Evolutionary conservation across 2,113 vertebrate species (phyloP).

Genomic region (Poeciliopsis prolifica): DNA sequence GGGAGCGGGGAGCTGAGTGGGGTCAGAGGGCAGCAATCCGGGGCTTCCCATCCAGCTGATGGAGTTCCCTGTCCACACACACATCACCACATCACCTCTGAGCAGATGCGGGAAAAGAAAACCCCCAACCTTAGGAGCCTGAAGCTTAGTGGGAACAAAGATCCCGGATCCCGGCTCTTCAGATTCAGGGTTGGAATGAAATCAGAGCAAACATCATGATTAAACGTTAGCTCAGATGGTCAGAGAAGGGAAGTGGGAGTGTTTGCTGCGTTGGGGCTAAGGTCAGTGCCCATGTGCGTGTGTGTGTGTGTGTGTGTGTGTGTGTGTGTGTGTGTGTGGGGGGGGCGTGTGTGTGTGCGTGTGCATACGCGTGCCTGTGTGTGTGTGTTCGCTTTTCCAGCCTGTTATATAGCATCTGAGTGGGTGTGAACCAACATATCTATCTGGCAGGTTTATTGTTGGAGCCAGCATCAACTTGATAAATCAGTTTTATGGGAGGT

Average conservation of each 20-base stretch:
- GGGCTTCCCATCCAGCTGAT: constrained; percentile 76
- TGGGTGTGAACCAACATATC: constrained; percentile 57
- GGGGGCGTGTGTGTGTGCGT: too few relatives aligned
- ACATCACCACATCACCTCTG: constrained; percentile 18
- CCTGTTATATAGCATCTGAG: constrained; percentile 10
- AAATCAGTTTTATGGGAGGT: constrained; percentile 62
- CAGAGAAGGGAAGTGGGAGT: neutral
- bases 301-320: too few relatives aligned
- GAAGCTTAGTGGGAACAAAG: neutral
- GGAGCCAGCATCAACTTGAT: constrained; percentile 45
- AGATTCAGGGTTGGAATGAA: neutral
- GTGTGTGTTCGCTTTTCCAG: neutral
- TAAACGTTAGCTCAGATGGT: too few relatives aligned
- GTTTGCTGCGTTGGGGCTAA: neutral
- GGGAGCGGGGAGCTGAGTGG: constrained; percentile 63
- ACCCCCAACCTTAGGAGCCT: too few relatives aligned
- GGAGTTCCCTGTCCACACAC: constrained; percentile 68
- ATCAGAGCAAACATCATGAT: neutral
- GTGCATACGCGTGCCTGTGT: neutral
- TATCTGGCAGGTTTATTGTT: constrained; percentile 68
- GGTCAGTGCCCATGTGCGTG: too few relatives aligned
- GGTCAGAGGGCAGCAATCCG: constrained; percentile 64
- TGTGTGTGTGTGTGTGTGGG: too few relatives aligned
- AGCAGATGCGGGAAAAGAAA: neutral
- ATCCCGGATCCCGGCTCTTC: neutral